Evolutionary conservation across 2,797 vertebrate species (phyloP).

Genomic region (Adrianichthys oophorus): DNA sequence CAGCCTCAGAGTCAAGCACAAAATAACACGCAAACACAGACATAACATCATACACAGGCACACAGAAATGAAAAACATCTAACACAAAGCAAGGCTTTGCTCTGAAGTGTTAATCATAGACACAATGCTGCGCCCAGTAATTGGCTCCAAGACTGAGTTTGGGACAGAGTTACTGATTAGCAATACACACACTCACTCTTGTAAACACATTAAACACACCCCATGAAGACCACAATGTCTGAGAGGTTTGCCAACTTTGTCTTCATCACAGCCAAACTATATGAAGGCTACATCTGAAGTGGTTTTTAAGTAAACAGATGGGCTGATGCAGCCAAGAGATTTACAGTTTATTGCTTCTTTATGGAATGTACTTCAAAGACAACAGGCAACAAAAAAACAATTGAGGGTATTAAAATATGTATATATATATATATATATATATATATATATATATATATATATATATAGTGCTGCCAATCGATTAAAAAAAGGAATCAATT

Average conservation of each 20-base stretch:
- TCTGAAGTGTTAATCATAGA: conserved; percentile 71
- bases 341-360: conserved; percentile 65
- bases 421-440: too few relatives aligned
- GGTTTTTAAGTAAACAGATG: conserved; percentile 69
- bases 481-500: too few relatives aligned
- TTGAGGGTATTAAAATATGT: conserved; percentile 47
- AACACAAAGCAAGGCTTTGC: conserved; percentile 42
- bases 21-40: conserved; percentile 39
- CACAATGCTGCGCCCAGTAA: conserved; percentile 62
- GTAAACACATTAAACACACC: conserved; percentile 76
- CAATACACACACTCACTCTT: conserved; percentile 70
- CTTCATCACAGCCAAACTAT: conserved; percentile 69
- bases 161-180: conserved; percentile 76
- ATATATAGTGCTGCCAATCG: too few relatives aligned
- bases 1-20: conserved; percentile 42
- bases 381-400: conserved; percentile 57
- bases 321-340: conserved; percentile 41
- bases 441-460: too few relatives aligned
- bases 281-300: conserved; percentile 67
- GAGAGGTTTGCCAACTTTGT: conserved; percentile 60
- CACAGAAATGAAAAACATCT: conserved; percentile 14
- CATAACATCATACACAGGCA: conserved; percentile 17
- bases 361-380: conserved; percentile 62
- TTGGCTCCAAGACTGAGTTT: conserved; percentile 71
- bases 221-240: conserved; percentile 69